These are phyloP conservation scores for Drosophila rellima DNA, from an alignment of 2,888 invertebrate genomes.

Conservation along the genomic window DNA sequence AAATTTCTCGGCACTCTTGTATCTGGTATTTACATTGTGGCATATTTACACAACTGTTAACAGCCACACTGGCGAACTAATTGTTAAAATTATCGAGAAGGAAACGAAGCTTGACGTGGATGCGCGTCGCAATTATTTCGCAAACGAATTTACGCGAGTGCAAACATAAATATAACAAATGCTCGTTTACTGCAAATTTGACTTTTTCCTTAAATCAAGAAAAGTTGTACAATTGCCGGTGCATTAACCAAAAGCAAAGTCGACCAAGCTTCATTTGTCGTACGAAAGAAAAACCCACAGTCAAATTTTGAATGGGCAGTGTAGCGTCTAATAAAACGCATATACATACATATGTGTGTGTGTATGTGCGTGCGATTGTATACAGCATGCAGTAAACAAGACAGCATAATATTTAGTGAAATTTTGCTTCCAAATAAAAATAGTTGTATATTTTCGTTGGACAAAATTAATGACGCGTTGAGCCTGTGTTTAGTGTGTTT, in stretches of 20 bases:
- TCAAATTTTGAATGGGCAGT: slow-evolving; percentile 53
- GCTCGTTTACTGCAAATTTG: slow-evolving; percentile 15
- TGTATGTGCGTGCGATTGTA: slow-evolving; percentile 24
- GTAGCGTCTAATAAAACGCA: slow-evolving; percentile 59
- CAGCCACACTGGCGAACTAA: slow-evolving; percentile 27
- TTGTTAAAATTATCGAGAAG: slow-evolving; percentile 47
- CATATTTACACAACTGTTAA: not conserved
- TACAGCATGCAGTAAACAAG: slow-evolving; percentile 54
- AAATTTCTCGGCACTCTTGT: not conserved
- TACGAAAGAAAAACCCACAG: slow-evolving; percentile 10
- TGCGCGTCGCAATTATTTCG: slow-evolving; percentile 60
- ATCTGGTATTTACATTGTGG: not conserved
- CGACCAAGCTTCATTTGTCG: slow-evolving; percentile 18
- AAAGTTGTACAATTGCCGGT: slow-evolving; percentile 11
- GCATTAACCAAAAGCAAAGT: slow-evolving; percentile 12
- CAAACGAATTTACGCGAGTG: slow-evolving; percentile 58
- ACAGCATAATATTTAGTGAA: slow-evolving; percentile 55
- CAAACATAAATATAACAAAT: slow-evolving; percentile 39
- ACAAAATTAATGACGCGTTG: slow-evolving; percentile 17
- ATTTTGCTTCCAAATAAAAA: slow-evolving; percentile 50
- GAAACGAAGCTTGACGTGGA: slow-evolving; percentile 55
- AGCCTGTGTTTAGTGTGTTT: slow-evolving; percentile 25
- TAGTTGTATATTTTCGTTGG: slow-evolving; percentile 17
- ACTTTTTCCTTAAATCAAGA: slow-evolving; percentile 12
- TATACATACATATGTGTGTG: slow-evolving; percentile 39